Evolutionary conservation across 2,888 invertebrate genomes (phyloP).

Genomic region (Deroplatys truncata): DNA sequence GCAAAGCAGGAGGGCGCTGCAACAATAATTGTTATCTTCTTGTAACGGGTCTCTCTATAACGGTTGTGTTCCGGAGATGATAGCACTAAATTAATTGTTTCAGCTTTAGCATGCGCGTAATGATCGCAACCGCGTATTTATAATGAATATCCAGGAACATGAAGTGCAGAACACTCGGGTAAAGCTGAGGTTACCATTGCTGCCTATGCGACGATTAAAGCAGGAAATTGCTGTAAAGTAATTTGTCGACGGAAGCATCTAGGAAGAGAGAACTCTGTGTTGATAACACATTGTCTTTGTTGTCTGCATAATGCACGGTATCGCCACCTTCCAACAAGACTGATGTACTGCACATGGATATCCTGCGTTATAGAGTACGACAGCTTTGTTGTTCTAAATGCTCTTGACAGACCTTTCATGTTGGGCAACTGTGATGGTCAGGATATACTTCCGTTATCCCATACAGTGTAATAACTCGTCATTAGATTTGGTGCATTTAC

Average conservation of each 20-base stretch:
- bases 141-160: too few species aligned
- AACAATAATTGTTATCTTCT: too few species aligned
- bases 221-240: background rate
- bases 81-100: too few species aligned
- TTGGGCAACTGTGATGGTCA: background rate
- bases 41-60: too few species aligned
- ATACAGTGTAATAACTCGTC: too few species aligned
- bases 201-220: background rate
- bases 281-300: background rate
- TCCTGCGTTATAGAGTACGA: background rate
- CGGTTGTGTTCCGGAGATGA: too few species aligned
- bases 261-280: background rate
- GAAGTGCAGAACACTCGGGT: too few species aligned
- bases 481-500: too few species aligned
- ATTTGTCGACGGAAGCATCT: background rate
- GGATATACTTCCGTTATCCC: too few species aligned
- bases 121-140: too few species aligned
- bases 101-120: too few species aligned
- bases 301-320: background rate
- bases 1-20: too few species aligned
- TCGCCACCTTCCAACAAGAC: background rate
- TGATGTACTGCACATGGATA: background rate
- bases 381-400: background rate
- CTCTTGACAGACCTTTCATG: background rate
- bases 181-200: background rate